phyloP scores from a whole-genome alignment of 2,113 vertebrate genomes.

The Chionodraco myersi region DNA sequence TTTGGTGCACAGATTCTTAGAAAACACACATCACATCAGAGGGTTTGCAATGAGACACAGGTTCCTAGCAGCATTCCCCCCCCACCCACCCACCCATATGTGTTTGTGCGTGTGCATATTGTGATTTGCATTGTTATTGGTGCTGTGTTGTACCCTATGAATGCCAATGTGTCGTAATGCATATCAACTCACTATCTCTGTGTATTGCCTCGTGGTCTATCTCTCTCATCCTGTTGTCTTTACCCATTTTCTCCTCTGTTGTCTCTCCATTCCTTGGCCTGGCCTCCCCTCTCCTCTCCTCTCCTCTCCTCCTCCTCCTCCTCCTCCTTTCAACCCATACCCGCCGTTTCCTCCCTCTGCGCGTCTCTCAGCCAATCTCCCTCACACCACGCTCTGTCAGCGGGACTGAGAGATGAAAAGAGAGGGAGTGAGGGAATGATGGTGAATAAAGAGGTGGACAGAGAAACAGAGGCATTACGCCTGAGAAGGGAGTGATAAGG shows the following conservation, averaged over 20 bases:
- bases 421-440: slow-evolving; percentile 10
- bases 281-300: slow-evolving; percentile 14
- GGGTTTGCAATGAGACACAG: slow-evolving; percentile 3
- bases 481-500: slow-evolving; percentile 13
- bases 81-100: background rate
- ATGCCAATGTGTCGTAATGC: slow-evolving; percentile 36
- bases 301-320: too few species aligned
- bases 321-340: slow-evolving; percentile 15
- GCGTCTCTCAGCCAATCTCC: slow-evolving; percentile 61
- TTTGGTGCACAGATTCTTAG: background rate
- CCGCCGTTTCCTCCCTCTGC: slow-evolving; percentile 55
- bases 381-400: slow-evolving; percentile 49
- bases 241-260: background rate
- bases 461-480: slow-evolving; percentile 26
- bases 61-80: background rate
- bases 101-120: slow-evolving; percentile 13
- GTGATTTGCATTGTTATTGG: slow-evolving; percentile 52
- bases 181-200: background rate
- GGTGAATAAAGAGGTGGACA: slow-evolving; percentile 30
- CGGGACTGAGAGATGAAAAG: slow-evolving; percentile 32
- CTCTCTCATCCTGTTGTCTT: slow-evolving; percentile 8
- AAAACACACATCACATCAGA: background rate
- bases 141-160: slow-evolving; percentile 26
- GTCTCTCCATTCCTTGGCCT: background rate
- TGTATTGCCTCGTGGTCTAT: background rate